These are phyloP conservation scores for Drosophila ercepeae DNA, from an alignment of 1,140 invertebrate genomes.

Conservation along the genomic window DNA sequence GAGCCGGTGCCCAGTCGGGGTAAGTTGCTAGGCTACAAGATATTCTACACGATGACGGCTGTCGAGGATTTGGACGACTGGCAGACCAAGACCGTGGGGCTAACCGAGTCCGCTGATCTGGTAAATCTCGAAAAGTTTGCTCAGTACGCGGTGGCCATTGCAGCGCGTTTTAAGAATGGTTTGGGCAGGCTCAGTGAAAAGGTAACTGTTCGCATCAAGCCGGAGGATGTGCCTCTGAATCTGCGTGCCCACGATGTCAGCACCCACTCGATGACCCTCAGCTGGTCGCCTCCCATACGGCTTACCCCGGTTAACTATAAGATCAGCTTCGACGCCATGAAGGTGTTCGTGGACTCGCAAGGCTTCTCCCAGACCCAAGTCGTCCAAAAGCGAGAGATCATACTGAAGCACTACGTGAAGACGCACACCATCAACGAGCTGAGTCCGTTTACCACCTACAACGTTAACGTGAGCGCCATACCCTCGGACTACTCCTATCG, in stretches of 20 bases:
- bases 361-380: conserved; percentile 95
- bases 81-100: conserved; percentile 92
- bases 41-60: conserved; percentile 96
- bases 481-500: conserved; percentile 92
- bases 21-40: conserved; percentile 95
- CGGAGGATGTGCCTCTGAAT: conserved; percentile 95
- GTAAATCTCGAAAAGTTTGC: conserved; percentile 95
- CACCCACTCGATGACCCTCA: conserved; percentile 95
- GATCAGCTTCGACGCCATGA: conserved; percentile 96
- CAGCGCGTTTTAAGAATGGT: conserved; percentile 90
- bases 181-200: conserved; percentile 90
- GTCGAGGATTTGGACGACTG: conserved; percentile 96
- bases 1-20: conserved; percentile 94
- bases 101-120: conserved; percentile 95
- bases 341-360: conserved; percentile 97
- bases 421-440: conserved; percentile 93
- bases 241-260: conserved; percentile 93
- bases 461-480: conserved; percentile 96
- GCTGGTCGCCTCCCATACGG: conserved; percentile 96
- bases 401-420: conserved; percentile 88
- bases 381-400: conserved; percentile 90
- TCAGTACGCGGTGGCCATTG: conserved; percentile 96
- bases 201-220: conserved; percentile 94
- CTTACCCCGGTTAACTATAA: conserved; percentile 95
- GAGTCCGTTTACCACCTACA: conserved; percentile 97